These are phyloP conservation scores for Petrocephalus microphthalmus DNA, from an alignment of 2,113 vertebrate species.

Conservation along the genomic window DNA sequence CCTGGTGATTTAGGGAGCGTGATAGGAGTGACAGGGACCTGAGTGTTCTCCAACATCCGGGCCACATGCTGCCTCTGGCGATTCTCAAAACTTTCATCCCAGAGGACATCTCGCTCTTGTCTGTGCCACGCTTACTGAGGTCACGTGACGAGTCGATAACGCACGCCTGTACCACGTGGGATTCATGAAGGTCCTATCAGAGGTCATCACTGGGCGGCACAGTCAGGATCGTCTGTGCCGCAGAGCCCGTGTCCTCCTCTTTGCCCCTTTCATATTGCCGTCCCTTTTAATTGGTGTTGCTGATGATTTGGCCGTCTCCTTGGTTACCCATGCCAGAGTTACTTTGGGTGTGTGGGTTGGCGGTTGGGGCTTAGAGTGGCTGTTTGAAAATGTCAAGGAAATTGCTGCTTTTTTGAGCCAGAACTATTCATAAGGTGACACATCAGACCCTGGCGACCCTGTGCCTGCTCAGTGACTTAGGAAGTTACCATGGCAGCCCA, in stretches of 20 bases:
- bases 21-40: neutral
- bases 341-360: neutral
- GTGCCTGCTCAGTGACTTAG: neutral
- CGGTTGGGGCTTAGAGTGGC: neutral
- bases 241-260: neutral
- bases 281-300: neutral
- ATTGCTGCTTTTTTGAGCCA: neutral
- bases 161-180: neutral
- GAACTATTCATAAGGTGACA: neutral
- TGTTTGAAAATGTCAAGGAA: neutral
- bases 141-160: neutral
- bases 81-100: neutral
- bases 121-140: neutral
- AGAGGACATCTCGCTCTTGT: neutral
- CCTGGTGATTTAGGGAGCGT: neutral
- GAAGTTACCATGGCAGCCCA: neutral
- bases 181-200: neutral
- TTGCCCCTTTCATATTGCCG: neutral
- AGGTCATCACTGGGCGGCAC: neutral
- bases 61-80: neutral
- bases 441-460: neutral
- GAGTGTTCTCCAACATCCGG: neutral
- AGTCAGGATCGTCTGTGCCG: neutral
- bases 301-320: neutral
- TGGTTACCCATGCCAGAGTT: neutral